Base-by-base conservation (phyloP, 2,113 vertebrate species). In the western clawed frog (Xenopus tropicalis) region DNA sequence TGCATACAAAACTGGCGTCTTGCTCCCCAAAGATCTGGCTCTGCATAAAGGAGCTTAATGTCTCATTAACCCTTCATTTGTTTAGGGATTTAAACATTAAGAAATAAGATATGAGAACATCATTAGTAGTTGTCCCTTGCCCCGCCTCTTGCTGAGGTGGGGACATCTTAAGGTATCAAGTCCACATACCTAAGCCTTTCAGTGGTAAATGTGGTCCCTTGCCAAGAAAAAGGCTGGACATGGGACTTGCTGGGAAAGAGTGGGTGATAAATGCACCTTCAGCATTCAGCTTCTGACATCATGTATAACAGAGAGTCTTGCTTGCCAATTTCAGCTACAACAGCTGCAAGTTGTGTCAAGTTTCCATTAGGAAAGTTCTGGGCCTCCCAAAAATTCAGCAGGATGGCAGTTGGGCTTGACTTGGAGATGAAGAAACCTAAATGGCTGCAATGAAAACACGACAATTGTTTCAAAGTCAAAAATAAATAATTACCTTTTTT, bases 371-470 rank as follows among this genome's bases (percentile, higher is more conserved):
- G 95, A 88, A 98, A 98, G 86, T 99, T 97, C 74, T 94, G 92
- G 0, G 95, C 91, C 88, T 99, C 97, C 97, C 97, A 99, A 79
- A 98, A 89, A 93, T 98, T 98, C 89, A 99, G 93, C 87, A 99
- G 97, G 89, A 96, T 87, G 83, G 96, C 96, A 22, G 97, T 99
- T 37, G 97, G 97, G 85, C 97, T 99, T 77, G 91, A 84, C 90
- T 97, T 98, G 56, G 95, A 97, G 80, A 95, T 95, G 54, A 98
- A 97, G 90, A 95, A 99, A 91, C 91, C 93, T 88, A 98, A 93
- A 92, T 99, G 95, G 92, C 97, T 98, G 87, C 0, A 61, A 76
- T 69, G 20, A 48, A 44, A n/a, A 29, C 77, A 3, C 66, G 63
- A 84, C 2, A n/a, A 54, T 12, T 54, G n/a, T 10, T 54, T 4